phyloP scores from a whole-genome alignment of 2,797 vertebrate species.

The Chiloscyllium punctatum region DNA sequence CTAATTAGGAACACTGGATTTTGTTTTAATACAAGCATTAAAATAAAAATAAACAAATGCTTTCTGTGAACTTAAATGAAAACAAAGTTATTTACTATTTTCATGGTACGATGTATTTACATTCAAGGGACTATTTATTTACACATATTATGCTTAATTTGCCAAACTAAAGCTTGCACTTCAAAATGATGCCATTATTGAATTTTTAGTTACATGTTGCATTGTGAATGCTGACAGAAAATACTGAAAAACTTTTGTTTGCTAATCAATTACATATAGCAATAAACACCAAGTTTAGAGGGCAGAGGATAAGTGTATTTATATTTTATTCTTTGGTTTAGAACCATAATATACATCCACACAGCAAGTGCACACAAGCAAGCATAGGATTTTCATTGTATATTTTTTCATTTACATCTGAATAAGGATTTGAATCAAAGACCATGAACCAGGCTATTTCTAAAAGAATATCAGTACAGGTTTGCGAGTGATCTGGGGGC shows the following conservation, averaged over 20 bases:
- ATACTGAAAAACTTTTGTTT: not conserved
- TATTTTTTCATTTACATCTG: not conserved
- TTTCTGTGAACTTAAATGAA: not conserved
- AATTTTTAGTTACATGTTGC: not conserved
- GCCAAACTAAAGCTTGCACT: not conserved
- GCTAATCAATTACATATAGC: not conserved
- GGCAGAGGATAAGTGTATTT: not conserved
- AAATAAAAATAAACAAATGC: not conserved
- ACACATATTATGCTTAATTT: not conserved
- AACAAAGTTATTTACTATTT: not conserved
- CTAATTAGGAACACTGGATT: not conserved
- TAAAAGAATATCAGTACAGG: not conserved
- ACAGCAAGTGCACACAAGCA: not conserved
- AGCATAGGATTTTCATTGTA: not conserved
- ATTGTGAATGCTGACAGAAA: not conserved
- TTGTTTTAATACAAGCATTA: not conserved
- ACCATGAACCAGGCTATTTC: not conserved
- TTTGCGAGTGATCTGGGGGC: not conserved
- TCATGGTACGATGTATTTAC: not conserved
- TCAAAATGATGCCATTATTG: not conserved
- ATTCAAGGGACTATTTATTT: not conserved
- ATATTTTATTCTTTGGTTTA: not conserved
- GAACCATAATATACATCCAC: not conserved
- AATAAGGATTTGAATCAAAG: not conserved
- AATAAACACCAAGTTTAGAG: not conserved